These are phyloP conservation scores for Andricus curvator DNA, from an alignment of 2,888 invertebrate genomes.

Conservation along the genomic window DNA sequence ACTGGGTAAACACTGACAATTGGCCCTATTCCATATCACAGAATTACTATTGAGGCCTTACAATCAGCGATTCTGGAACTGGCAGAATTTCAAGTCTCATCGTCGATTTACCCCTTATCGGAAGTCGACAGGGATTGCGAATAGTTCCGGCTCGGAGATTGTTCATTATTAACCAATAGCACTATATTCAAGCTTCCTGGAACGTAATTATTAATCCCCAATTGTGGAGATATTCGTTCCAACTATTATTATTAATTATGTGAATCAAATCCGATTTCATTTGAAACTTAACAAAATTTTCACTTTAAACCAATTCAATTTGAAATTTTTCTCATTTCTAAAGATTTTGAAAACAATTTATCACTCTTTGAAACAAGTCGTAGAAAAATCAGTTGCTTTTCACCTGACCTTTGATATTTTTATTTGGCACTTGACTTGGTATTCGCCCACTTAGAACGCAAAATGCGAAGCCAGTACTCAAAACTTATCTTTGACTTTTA, in stretches of 20 bases:
- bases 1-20: constrained; percentile 48
- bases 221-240: not conserved
- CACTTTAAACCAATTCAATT: too few relatives aligned
- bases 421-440: not conserved
- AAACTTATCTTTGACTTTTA: not conserved
- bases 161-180: constrained; percentile 27
- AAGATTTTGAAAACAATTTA: not conserved
- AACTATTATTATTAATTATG: not conserved
- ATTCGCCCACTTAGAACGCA: not conserved
- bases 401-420: not conserved
- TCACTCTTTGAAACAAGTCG: not conserved
- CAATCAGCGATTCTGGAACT: constrained; percentile 50
- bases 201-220: constrained; percentile 33
- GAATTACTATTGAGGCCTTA: constrained; percentile 53
- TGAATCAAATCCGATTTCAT: not conserved
- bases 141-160: constrained; percentile 27
- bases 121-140: constrained; percentile 35
- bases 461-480: not conserved
- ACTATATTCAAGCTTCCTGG: not conserved
- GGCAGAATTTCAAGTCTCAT: constrained; percentile 61
- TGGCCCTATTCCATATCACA: constrained; percentile 61
- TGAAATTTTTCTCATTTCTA: not conserved
- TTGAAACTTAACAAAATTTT: not conserved
- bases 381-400: not conserved
- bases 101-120: constrained; percentile 31